Conservation (phyloP, 2,888 invertebrate genomes). For the Meganola albula region DNA sequence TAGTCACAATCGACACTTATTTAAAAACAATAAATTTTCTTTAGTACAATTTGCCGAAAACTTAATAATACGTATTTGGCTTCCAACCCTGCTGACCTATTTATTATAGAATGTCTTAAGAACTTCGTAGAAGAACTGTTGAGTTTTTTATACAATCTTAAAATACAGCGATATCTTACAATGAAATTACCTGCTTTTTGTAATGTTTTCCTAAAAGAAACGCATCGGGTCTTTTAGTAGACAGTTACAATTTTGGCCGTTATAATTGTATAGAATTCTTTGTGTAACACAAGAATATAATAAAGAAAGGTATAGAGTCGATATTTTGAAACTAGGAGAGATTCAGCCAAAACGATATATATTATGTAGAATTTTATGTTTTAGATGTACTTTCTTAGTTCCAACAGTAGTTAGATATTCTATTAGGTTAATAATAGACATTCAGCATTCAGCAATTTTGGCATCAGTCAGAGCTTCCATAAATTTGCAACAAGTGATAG, state of each 20-base stretch:
- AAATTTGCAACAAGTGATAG: no score
- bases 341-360: no score
- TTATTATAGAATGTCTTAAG: conserved; percentile 58
- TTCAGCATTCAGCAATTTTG: no score
- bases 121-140: conserved; percentile 56
- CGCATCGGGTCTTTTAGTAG: conserved; percentile 60
- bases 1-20: conserved; percentile 49
- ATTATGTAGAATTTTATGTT: no score
- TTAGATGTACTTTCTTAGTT: no score
- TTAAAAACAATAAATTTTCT: conserved; percentile 67
- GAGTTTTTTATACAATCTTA: conserved; percentile 48
- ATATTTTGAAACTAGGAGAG: not conserved
- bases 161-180: conserved; percentile 50
- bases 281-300: conserved; percentile 49
- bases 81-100: conserved; percentile 62
- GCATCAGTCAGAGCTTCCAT: no score
- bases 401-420: no score
- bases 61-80: conserved; percentile 56
- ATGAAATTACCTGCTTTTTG: conserved; percentile 73
- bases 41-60: conserved; percentile 55
- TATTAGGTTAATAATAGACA: no score
- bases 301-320: conserved; percentile 38
- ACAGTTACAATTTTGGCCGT: conserved; percentile 77
- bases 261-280: conserved; percentile 77
- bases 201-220: conserved; percentile 50